A percentile compares a stretch with the other conserved stretches of the same genome.
phyloP scores from a whole-genome alignment of 2,888 invertebrate genomes.

The Nezara viridula region DNA sequence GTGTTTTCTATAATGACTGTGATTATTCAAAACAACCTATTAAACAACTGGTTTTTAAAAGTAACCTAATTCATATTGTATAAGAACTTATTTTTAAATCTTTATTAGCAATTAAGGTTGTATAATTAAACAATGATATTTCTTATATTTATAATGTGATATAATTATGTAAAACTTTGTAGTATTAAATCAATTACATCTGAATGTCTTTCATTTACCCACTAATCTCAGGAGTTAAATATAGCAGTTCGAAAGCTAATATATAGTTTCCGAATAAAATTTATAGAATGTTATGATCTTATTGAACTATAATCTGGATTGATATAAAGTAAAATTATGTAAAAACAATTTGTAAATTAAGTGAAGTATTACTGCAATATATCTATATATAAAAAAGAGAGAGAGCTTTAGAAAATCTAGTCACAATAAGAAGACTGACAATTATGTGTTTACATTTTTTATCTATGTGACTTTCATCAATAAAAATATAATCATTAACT shows the following conservation, averaged over 20 bases:
- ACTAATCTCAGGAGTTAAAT: slow-evolving; percentile 41
- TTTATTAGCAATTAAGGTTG: slow-evolving; percentile 4
- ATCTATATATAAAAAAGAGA: neutral
- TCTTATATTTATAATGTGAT: slow-evolving; percentile 58
- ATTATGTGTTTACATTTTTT: slow-evolving; percentile 38
- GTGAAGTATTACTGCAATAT: neutral
- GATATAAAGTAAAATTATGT: neutral
- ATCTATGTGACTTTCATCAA: slow-evolving; percentile 42
- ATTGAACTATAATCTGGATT: neutral
- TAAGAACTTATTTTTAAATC: slow-evolving; percentile 4
- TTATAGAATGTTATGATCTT: neutral
- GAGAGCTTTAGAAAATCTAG: slow-evolving; percentile 26
- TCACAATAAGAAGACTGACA: slow-evolving; percentile 39
- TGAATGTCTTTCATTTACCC: slow-evolving; percentile 58
- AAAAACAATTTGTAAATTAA: neutral
- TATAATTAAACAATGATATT: slow-evolving; percentile 49
- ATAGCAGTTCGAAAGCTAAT: neutral
- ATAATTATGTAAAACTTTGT: slow-evolving; percentile 53
- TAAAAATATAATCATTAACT: slow-evolving; percentile 31
- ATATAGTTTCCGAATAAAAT: neutral
- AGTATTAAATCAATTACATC: slow-evolving; percentile 55
- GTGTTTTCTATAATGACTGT: slow-evolving; percentile 63
- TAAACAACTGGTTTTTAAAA: slow-evolving; percentile 2
- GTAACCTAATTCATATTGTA: slow-evolving; percentile 12
- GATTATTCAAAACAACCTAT: slow-evolving; percentile 61